Percentiles rank a stretch among this genome's conserved stretches.
These are phyloP conservation scores for Parochlus steinenii DNA, from an alignment of 2,888 invertebrate genomes.

Conservation along the genomic window DNA sequence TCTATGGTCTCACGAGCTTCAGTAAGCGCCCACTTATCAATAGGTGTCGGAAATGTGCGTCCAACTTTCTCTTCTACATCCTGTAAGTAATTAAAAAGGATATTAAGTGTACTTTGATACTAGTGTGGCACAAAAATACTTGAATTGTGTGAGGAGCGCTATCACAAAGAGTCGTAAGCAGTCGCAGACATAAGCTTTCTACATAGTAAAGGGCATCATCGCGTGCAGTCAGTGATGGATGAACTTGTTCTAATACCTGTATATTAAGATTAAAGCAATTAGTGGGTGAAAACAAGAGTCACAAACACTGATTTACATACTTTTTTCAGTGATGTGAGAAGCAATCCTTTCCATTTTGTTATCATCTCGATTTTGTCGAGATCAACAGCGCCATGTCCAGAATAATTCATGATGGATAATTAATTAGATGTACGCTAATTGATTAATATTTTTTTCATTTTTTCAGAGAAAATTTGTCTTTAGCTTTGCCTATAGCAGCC, in stretches of 20 bases:
- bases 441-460: too few species aligned
- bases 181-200: conserved; percentile 74
- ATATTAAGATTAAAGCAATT: conserved; percentile 10
- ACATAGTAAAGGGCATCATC: conserved; percentile 86
- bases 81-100: conserved; percentile 27
- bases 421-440: too few species aligned
- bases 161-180: conserved; percentile 76
- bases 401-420: too few species aligned
- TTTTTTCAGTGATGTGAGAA: conserved; percentile 74
- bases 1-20: conserved; percentile 77
- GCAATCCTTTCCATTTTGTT: conserved; percentile 83
- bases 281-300: not conserved
- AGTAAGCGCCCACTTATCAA: conserved; percentile 82
- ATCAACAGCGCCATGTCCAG: too few species aligned
- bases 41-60: conserved; percentile 85
- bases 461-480: too few species aligned
- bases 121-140: conserved; percentile 27
- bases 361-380: conserved; percentile 79
- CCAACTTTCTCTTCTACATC: conserved; percentile 89
- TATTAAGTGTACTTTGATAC: not conserved
- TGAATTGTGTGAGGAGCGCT: conserved; percentile 68
- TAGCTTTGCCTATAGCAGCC: too few species aligned
- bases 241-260: conserved; percentile 80
- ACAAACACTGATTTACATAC: conserved; percentile 33
- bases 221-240: conserved; percentile 68